Conservation (phyloP, 2,797 vertebrate genomes). For the Sibirionetta formosa region DNA sequence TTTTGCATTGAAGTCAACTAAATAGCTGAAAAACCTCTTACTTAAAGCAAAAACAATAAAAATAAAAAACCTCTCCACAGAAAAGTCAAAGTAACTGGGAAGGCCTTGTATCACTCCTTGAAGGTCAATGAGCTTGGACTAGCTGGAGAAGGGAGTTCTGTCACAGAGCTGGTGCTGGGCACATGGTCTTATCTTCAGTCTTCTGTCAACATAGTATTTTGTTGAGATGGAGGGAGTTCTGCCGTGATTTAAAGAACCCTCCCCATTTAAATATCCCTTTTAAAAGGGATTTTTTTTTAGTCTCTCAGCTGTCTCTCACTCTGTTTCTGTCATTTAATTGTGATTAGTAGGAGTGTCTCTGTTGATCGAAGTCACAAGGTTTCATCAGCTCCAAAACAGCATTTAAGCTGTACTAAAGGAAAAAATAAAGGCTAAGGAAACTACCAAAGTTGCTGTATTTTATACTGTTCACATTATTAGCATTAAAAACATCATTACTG, state of each 20-base stretch:
- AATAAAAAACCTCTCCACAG: neutral
- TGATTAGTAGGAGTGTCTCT: neutral
- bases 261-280: neutral
- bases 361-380: neutral
- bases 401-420: neutral
- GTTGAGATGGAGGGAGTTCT: neutral
- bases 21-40: neutral
- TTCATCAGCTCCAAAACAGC: neutral
- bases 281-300: neutral
- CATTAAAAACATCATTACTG: neutral
- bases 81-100: neutral
- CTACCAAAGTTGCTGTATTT: neutral
- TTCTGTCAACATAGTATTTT: neutral
- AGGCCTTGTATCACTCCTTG: neutral
- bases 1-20: neutral
- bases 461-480: neutral
- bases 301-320: neutral
- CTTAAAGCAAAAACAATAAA: neutral
- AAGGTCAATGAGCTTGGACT: neutral
- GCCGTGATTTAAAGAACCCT: neutral
- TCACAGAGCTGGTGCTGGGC: neutral
- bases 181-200: fast-evolving
- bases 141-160: neutral
- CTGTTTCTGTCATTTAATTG: neutral
- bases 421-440: neutral